A percentile compares a stretch with the other conserved stretches of the same genome.
These are phyloP conservation scores for Mellilla xanthometata DNA, from an alignment of 2,888 invertebrate species.

Conservation along the genomic window DNA sequence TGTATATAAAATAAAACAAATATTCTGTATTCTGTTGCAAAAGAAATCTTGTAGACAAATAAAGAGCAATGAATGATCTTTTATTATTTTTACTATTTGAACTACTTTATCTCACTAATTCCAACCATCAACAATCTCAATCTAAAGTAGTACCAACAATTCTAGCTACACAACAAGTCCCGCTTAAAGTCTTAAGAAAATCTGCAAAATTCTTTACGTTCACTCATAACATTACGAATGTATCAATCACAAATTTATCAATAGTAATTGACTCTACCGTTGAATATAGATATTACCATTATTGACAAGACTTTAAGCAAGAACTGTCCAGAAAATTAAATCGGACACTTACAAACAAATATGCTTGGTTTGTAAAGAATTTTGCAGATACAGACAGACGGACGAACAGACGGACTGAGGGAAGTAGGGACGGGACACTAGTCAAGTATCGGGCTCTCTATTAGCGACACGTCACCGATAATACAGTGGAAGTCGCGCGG, in stretches of 20 bases:
- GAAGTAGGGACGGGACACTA: constrained; percentile 39
- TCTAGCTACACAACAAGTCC: constrained; percentile 30
- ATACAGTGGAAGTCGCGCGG: constrained; percentile 75
- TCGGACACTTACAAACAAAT: constrained; percentile 66
- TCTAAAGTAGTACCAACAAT: no score
- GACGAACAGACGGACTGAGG: constrained; percentile 29
- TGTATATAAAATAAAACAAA: no score
- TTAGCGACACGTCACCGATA: constrained; percentile 75
- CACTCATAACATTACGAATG: background rate
- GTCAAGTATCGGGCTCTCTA: constrained; percentile 58
- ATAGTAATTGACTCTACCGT: no score
- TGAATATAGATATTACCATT: no score
- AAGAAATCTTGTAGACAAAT: no score
- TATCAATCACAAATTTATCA: no score
- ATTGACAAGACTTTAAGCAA: constrained; percentile 80
- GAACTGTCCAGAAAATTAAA: constrained; percentile 42
- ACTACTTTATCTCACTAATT: no score
- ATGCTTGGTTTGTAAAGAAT: constrained; percentile 71
- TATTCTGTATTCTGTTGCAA: no score
- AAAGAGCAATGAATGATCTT: no score
- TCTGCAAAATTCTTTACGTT: constrained; percentile 80
- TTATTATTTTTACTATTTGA: no score
- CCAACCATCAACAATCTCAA: no score
- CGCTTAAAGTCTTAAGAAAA: constrained; percentile 62
- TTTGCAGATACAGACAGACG: constrained; percentile 67